Base-by-base conservation (phyloP, 2,888 invertebrate species). In the Hydraecia micacea region DNA sequence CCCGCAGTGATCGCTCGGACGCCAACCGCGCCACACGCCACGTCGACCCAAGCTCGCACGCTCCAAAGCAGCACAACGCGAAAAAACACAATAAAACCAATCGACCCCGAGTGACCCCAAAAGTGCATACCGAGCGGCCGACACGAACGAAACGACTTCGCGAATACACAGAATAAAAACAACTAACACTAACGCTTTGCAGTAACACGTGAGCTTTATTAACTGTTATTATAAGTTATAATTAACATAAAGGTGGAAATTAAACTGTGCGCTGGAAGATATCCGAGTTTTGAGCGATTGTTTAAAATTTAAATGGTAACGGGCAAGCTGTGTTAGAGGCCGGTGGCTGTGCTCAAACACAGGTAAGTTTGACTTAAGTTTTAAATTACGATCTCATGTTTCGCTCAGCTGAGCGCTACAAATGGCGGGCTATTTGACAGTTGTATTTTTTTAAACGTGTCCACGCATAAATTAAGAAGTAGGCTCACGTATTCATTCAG, bases 21-120 rank as follows among this genome's bases (percentile, higher is more conserved):
- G 92, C 91, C 92, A 85, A 89, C 88, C 91, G 94, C 92, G 92
- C 89, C 91, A 90, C 92, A 94, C 95, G 93, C 87, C 77, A 84
- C 84, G 76, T 86, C 74, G 69, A 81, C 80, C 78, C 77, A 80
- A 79, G 77, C 86, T 74, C 86, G 69, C 86, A 80, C 79, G 78
- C 88, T 86, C 81, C 81, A 75, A 80, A 85, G 83, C 79, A 80
- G 69, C 79, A 83, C 73, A 72, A 88, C 90, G 91, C 92, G 90
- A 90, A 88, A 91, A 91, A 91, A 88, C 70, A 92, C 89, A 90
- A 89, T 89, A 91, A 89, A 91, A 91, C 90, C 88, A 87, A 90
- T 92, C 93, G 95, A 95, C 95, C 95, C 94, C 93, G 92, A 93
- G 95, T 95, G 95, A 95, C 95, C 95, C 93, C 93, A 91, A 90